Conservation (phyloP, 2,113 vertebrate species). For the Embiotoca jacksoni region DNA sequence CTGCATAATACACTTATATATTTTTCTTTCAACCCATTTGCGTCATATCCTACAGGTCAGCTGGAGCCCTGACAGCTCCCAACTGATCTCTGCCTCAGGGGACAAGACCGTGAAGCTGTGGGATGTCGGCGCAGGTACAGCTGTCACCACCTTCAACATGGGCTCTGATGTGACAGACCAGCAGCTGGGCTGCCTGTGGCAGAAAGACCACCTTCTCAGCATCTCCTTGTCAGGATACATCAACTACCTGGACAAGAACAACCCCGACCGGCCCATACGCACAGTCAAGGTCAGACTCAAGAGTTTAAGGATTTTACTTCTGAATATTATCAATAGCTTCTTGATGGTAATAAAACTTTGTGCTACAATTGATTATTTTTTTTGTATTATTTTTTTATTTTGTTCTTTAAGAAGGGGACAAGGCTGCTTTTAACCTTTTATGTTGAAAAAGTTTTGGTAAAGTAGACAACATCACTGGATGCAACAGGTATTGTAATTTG, state of each 20-base stretch:
- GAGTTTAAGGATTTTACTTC: neutral
- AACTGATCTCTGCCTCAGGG: conserved; percentile 95
- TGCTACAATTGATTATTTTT: too few species aligned
- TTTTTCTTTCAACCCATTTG: neutral
- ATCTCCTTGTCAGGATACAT: conserved; percentile 95
- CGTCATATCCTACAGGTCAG: conserved; percentile 76
- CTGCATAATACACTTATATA: too few species aligned
- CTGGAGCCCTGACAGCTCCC: conserved; percentile 94
- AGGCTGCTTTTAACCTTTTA: too few species aligned
- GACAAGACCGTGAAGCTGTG: conserved; percentile 97
- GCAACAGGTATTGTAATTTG: too few species aligned
- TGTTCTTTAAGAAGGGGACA: too few species aligned
- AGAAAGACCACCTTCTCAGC: conserved; percentile 92
- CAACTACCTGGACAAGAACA: conserved; percentile 98
- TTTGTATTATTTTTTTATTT: too few species aligned
- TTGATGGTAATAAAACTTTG: too few species aligned
- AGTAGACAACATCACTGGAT: too few species aligned
- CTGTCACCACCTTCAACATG: conserved; percentile 92
- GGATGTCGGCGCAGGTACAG: conserved; percentile 88
- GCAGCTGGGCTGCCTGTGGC: conserved; percentile 98
- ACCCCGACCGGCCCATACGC: conserved; percentile 91
- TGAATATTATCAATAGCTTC: neutral
- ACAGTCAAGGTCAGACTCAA: conserved; percentile 88
- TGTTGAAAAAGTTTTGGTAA: too few species aligned
- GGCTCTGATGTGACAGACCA: conserved; percentile 91